Evolutionary conservation across 2,113 vertebrate genomes (phyloP).

Genomic region (Rattus rattus): DNA sequence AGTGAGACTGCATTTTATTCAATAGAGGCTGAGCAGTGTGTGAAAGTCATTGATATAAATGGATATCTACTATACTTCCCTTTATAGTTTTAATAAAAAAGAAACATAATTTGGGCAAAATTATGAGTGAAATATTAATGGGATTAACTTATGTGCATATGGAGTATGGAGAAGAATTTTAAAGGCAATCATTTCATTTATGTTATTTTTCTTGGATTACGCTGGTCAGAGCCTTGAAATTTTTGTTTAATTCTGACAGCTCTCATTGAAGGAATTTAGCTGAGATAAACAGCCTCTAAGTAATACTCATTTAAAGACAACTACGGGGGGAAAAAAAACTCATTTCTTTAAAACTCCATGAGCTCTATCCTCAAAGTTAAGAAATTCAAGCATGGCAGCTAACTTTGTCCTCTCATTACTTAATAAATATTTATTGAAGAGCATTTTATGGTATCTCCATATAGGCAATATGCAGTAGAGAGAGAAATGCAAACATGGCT

Average conservation of each 20-base stretch:
- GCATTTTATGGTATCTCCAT: neutral
- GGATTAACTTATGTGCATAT: conserved; percentile 28
- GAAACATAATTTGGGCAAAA: conserved; percentile 23
- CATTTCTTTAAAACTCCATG: neutral
- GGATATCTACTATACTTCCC: neutral
- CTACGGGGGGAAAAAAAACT: conserved; percentile 9
- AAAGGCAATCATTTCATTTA: neutral
- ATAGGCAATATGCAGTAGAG: neutral
- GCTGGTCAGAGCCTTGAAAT: conserved; percentile 60
- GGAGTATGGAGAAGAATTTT: neutral
- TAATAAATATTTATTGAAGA: conserved; percentile 26
- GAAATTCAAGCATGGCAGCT: neutral
- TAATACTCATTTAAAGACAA: neutral
- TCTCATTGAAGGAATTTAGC: conserved; percentile 59
- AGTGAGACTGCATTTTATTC: neutral
- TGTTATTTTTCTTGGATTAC: conserved; percentile 46
- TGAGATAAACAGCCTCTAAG: neutral
- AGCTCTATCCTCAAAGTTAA: neutral
- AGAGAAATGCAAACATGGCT: neutral
- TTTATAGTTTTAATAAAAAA: conserved; percentile 50
- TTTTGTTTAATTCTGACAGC: conserved; percentile 71
- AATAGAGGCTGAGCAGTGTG: neutral
- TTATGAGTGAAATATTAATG: conserved; percentile 15
- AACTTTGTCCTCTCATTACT: neutral
- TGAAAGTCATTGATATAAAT: conserved; percentile 50